Conservation (phyloP, 2,113 vertebrate genomes). For the zebrafish (Danio rerio) region GRCz12tu NC_133180.1:15305001-15305500, state of each 20-base stretch:
- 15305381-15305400: constrained; percentile 49
- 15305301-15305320: constrained; percentile 34
- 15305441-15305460: constrained; percentile 30
- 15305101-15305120: neutral
- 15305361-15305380: constrained; percentile 33
- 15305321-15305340: constrained; percentile 37
- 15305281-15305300: neutral
- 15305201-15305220: neutral
- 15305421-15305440: constrained; percentile 36
- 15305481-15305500: constrained; percentile 29
- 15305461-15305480: constrained; percentile 8
- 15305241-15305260: neutral
- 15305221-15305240: neutral
- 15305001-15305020: neutral
- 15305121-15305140: neutral
- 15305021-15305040: neutral
- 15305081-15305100: neutral
- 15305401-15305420: constrained; percentile 38
- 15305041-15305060: neutral
- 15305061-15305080: neutral
- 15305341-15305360: constrained; percentile 32
- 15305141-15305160: neutral
- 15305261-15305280: neutral
- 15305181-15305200: neutral
- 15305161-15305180: neutral